phyloP scores from a whole-genome alignment of 2,888 invertebrate genomes.

The Poecilus cupreus region DNA sequence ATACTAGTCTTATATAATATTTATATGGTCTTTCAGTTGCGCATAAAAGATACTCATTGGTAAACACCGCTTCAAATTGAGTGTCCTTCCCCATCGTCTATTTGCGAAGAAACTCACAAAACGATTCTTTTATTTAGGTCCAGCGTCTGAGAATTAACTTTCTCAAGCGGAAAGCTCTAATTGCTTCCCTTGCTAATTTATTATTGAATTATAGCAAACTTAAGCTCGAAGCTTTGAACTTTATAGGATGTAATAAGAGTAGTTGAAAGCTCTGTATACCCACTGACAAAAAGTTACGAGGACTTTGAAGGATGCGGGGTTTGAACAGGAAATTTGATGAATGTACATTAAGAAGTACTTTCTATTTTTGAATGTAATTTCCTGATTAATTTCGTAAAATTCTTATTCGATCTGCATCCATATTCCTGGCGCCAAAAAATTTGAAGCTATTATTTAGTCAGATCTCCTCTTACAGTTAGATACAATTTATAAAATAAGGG shows the following conservation, averaged over 20 bases:
- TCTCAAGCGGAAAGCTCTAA: conserved; percentile 36
- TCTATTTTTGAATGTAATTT: conserved; percentile 2
- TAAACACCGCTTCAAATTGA: neutral
- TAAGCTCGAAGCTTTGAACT: conserved; percentile 42
- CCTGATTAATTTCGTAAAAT: neutral
- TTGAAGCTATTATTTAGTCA: no score
- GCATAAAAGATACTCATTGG: no score
- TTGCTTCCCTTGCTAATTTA: conserved; percentile 45
- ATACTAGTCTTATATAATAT: no score
- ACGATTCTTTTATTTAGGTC: conserved; percentile 32
- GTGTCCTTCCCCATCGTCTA: neutral
- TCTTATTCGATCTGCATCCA: neutral
- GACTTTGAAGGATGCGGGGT: neutral
- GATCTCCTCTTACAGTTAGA: no score
- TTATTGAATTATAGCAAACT: conserved; percentile 53
- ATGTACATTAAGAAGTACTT: neutral
- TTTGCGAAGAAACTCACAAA: conserved; percentile 24
- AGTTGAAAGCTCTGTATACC: conserved; percentile 18
- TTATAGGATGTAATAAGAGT: conserved; percentile 34
- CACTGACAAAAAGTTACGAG: conserved; percentile 12
- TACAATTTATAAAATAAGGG: no score
- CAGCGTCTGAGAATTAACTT: conserved; percentile 40
- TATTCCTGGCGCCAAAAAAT: no score
- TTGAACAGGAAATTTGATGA: conserved; percentile 2
- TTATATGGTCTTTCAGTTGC: no score